A percentile compares a stretch with the other conserved stretches of the same genome.
Evolutionary conservation across 2,888 invertebrate genomes (phyloP).

Genomic region (Deilephila elpenor): DNA sequence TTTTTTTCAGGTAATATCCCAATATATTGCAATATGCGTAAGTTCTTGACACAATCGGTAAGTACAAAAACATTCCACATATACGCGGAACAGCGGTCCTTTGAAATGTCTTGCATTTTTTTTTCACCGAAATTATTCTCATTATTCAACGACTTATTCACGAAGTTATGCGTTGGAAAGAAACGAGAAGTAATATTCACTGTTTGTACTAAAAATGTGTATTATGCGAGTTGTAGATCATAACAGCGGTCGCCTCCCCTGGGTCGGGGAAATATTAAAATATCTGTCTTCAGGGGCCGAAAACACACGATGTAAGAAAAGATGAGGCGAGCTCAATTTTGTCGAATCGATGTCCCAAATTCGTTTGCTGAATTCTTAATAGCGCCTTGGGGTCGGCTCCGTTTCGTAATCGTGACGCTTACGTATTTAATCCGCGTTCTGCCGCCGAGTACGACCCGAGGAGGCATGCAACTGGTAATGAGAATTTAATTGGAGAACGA

Average conservation of each 20-base stretch:
- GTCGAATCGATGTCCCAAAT: constrained; percentile 81
- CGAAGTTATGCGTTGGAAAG: constrained; percentile 64
- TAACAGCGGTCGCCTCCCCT: constrained; percentile 71
- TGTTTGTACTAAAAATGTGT: constrained; percentile 65
- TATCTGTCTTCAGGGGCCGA: constrained; percentile 66
- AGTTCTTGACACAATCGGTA: constrained; percentile 50
- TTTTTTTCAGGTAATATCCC: constrained; percentile 71
- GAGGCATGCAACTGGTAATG: constrained; percentile 56
- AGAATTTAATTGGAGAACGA: constrained; percentile 64
- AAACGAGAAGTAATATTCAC: constrained; percentile 63
- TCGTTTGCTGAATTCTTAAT: constrained; percentile 81
- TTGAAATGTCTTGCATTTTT: constrained; percentile 45
- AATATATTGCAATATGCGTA: constrained; percentile 41
- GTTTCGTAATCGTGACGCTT: constrained; percentile 70
- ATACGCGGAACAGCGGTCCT: constrained; percentile 47
- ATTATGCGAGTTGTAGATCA: constrained; percentile 72
- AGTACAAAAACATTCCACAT: constrained; percentile 54
- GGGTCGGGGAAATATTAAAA: constrained; percentile 74
- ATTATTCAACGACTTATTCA: constrained; percentile 66
- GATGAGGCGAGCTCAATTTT: constrained; percentile 79
- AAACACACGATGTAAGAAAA: constrained; percentile 76
- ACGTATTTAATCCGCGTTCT: constrained; percentile 76
- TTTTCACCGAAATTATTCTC: constrained; percentile 68
- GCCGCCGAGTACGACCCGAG: constrained; percentile 46
- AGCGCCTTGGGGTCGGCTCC: constrained; percentile 67